Evolutionary conservation across 2,113 vertebrate genomes (phyloP).

Genomic region (Varanus komodoensis): DNA sequence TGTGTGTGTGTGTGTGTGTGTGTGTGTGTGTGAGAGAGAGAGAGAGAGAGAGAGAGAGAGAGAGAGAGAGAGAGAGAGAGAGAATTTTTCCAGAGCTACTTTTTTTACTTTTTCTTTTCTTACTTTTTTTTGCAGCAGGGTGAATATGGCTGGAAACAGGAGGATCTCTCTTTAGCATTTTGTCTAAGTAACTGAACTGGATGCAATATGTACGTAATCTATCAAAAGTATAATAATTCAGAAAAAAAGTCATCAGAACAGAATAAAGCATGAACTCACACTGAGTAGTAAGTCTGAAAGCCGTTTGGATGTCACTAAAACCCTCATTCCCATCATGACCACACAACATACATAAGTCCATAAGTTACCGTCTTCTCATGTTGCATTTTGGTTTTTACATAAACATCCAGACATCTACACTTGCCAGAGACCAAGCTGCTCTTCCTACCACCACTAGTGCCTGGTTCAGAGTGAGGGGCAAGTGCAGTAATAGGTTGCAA

Average conservation of each 20-base stretch:
- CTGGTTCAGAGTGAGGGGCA: too few relatives aligned
- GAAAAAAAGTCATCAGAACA: neutral
- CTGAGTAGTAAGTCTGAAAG: neutral
- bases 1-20: neutral
- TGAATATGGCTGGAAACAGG: neutral
- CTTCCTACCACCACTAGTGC: too few relatives aligned
- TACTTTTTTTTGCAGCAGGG: neutral
- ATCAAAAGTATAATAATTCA: neutral
- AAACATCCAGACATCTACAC: neutral
- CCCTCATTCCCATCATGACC: neutral
- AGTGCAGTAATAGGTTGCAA: too few relatives aligned
- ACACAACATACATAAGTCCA: neutral
- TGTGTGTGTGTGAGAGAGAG: too few relatives aligned
- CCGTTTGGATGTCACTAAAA: neutral
- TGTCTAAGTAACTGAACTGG: neutral
- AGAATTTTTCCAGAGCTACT: neutral
- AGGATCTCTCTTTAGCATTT: neutral
- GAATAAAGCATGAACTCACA: neutral
- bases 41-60: neutral
- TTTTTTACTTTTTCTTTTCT: constrained; percentile 2
- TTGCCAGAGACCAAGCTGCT: neutral
- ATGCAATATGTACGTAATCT: neutral
- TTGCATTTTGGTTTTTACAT: neutral
- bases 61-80: neutral
- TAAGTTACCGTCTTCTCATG: neutral